phyloP scores from a whole-genome alignment of 1,140 invertebrate genomes.

The Temnothorax nylanderi region DNA sequence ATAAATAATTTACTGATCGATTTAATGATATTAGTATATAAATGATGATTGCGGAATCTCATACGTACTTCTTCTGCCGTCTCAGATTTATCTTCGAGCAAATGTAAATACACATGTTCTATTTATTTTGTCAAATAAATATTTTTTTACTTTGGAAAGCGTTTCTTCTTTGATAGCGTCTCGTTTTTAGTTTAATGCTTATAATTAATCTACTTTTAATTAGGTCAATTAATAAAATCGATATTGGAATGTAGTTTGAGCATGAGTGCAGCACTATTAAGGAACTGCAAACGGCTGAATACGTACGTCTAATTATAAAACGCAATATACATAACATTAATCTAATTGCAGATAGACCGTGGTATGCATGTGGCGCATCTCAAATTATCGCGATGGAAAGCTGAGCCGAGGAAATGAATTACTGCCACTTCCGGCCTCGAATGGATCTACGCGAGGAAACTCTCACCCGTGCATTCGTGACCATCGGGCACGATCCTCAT shows the following conservation, averaged over 20 bases:
- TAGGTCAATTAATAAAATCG: background rate
- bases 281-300: background rate
- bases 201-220: background rate
- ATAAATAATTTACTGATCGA: background rate
- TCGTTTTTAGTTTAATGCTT: background rate
- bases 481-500: slow-evolving; percentile 17
- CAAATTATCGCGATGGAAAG: slow-evolving; percentile 71
- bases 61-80: background rate
- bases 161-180: background rate
- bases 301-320: background rate
- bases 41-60: background rate
- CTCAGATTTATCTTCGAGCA: background rate
- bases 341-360: background rate
- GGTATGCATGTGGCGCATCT: background rate
- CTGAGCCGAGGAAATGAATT: slow-evolving; percentile 75
- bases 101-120: slow-evolving; percentile 74
- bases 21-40: background rate
- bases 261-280: background rate
- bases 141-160: slow-evolving; percentile 49
- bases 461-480: slow-evolving; percentile 77
- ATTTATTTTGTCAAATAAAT: slow-evolving; percentile 78
- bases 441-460: slow-evolving; percentile 73
- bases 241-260: background rate
- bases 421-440: slow-evolving; percentile 74
- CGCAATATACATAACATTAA: background rate